Evolutionary conservation across 64 coral and sea anemone species (phyloP), one percentile per base, ranked within the genome.

Genomic region (Platygyra sinensis): DNA sequence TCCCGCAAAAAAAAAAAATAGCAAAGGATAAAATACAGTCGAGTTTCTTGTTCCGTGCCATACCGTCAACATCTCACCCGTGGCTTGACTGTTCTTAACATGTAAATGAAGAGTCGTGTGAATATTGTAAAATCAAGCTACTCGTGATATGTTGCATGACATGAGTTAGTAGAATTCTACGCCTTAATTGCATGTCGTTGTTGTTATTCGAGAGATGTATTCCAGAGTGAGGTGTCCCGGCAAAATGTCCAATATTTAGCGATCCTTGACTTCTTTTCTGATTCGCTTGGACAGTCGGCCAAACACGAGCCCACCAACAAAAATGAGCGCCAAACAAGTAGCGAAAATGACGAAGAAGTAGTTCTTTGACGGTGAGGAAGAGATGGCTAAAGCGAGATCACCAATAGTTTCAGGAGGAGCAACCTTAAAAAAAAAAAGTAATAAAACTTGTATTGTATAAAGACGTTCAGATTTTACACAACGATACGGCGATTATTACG

Each of bases 261-360:
- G 91, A 72, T 96, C 91, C 24, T 96, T 96, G 22, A 93, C 64
- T 15, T 96, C 95, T 82, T 60, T 86, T 62, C 78, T 89, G 60
- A 96, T 64, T 82, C 95, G 77, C 87, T 96, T 96, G 33, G 95
- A 96, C 16, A 96, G 75, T 5, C 95, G 87, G 9, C 95, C 91
- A 74, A 96, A 96, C 15, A 96, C 95, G 10, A 96, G 50, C 3
- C 95, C 95, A 10, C 95, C 95, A 75, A 96, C 77, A 54, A 96
- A 96, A 39, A 96, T 96, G 10, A 96, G 60, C 19, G 91, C 87
- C 38, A 96, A 89, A 20, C 90, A 88, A 4, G 90, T 96, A 17
- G 95, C 95, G 19, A 96, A 94, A 61, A 96, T 84, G 36, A 96
- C 93, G 49, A 94, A 94, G 88, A 96, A 96, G 75, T 97, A 97